Percentiles rank a stretch among this genome's conserved stretches.
Conservation (phyloP, 2,888 invertebrate species). For the Pandemis corylana region DNA sequence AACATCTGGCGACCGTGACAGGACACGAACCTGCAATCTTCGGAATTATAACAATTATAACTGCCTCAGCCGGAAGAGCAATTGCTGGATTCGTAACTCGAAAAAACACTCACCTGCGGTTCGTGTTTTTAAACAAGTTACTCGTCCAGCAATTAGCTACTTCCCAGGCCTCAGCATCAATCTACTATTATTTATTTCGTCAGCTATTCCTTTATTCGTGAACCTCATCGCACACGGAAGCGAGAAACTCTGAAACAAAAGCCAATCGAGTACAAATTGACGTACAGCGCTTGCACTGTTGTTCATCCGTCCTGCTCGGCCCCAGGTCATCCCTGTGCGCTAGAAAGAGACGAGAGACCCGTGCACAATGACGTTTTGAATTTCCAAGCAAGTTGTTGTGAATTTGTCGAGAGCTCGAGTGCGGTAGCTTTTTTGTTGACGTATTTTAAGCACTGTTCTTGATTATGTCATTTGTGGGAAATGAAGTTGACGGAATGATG, state of each 20-base stretch:
- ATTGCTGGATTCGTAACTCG: too few relatives aligned
- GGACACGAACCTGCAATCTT: too few relatives aligned
- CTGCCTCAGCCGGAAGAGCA: too few relatives aligned
- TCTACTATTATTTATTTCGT: too few relatives aligned
- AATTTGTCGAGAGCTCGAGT: slow-evolving; percentile 27
- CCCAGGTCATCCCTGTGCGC: not conserved
- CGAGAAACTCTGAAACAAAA: slow-evolving; percentile 45
- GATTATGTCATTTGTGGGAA: slow-evolving; percentile 13
- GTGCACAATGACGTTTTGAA: slow-evolving; percentile 27
- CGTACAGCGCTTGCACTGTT: slow-evolving; percentile 33
- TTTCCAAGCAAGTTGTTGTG: slow-evolving; percentile 20
- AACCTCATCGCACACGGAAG: slow-evolving; percentile 23
- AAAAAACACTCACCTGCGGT: too few relatives aligned
- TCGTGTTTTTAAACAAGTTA: too few relatives aligned
- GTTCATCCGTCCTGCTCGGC: slow-evolving; percentile 26
- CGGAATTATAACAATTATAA: too few relatives aligned
- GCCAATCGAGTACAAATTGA: slow-evolving; percentile 47
- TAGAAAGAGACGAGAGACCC: not conserved
- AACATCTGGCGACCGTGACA: too few relatives aligned
- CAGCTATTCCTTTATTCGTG: slow-evolving; percentile 2
- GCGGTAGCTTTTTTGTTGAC: slow-evolving; percentile 7
- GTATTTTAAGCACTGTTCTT: slow-evolving; percentile 24
- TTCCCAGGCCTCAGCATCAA: too few relatives aligned
- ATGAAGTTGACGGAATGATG: not conserved
- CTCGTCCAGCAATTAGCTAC: too few relatives aligned